Conservation (phyloP, 2,888 invertebrate genomes). For the Tachina fera region DNA sequence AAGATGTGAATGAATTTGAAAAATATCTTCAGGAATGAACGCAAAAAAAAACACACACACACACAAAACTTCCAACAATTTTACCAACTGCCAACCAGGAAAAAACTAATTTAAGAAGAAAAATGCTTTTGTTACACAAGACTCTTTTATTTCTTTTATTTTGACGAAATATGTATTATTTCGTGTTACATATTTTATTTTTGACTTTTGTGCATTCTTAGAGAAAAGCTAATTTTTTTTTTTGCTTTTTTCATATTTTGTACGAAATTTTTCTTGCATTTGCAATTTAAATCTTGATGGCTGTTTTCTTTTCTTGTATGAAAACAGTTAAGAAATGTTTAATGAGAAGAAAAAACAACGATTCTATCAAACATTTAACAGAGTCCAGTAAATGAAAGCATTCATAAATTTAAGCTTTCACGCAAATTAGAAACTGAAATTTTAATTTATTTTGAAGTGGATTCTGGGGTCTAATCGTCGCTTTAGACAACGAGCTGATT, state of each 20-base stretch:
- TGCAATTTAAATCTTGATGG: constrained; percentile 20
- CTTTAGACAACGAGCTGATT: too few relatives aligned
- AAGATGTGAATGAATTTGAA: constrained; percentile 53
- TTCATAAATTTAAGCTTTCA: too few relatives aligned
- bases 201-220: not conserved
- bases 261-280: not conserved
- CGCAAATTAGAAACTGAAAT: too few relatives aligned
- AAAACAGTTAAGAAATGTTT: not conserved
- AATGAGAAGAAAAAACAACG: not conserved
- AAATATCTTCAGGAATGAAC: constrained; percentile 18
- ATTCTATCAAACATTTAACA: too few relatives aligned
- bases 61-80: not conserved
- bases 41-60: not conserved
- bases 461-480: too few relatives aligned
- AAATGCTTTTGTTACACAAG: constrained; percentile 48
- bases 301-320: not conserved
- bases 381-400: too few relatives aligned
- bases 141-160: constrained; percentile 29
- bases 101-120: constrained; percentile 50
- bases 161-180: constrained; percentile 15
- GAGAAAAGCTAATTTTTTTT: constrained; percentile 7
- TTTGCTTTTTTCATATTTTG: constrained; percentile 16
- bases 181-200: not conserved
- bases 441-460: too few relatives aligned
- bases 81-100: constrained; percentile 14